Base-by-base conservation (phyloP, 2,888 invertebrate genomes). In the Pandemis corylana region DNA sequence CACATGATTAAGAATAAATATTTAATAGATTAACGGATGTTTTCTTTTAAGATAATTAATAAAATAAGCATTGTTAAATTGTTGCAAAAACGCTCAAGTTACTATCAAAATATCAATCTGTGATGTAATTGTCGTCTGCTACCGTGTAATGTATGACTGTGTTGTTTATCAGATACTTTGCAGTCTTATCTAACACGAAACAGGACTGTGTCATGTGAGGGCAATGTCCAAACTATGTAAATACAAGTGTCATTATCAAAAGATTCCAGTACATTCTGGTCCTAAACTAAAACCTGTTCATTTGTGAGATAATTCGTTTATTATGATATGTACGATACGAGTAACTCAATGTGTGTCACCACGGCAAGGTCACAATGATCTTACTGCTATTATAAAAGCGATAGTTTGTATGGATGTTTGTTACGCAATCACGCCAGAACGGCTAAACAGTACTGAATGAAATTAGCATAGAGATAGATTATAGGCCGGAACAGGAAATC, bases 51-150 rank as follows among this genome's bases (percentile, higher is more conserved):
- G 9, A 44, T 7, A 44, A 44, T 44, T 44, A 7, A 9, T 44
- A 53, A 15, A 7, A 9, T 44, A 53, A 15, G 53, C 15, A 53
- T 15, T 20, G 56, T 62, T 41, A 41, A 9, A 28, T 59, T 28
- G 28, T 10, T 62, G 42, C 7, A 62, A n/a, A 62, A 7, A 13
- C 10, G 15, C 46, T 49, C 36, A 36, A 51, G 7, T 49, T 56
- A 0, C 49, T 49, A n/a, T 66, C 63, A 64, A 64, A 53, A 56
- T 53, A 41, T 64, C 20, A 12, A 41, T 56, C 41, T 20, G 13
- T 74, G 59, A 70, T 61, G 74, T 74, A 74, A 74, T 74, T n/a
- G 2, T 44, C 44, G 61, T 69, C 61, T 42, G 62, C 28, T 13
- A 36, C 7, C 46, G 64, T 65, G 41, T 36, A 5, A 46, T 15